Conservation (phyloP, 2,888 invertebrate species). For the Esperia sulphurella region DNA sequence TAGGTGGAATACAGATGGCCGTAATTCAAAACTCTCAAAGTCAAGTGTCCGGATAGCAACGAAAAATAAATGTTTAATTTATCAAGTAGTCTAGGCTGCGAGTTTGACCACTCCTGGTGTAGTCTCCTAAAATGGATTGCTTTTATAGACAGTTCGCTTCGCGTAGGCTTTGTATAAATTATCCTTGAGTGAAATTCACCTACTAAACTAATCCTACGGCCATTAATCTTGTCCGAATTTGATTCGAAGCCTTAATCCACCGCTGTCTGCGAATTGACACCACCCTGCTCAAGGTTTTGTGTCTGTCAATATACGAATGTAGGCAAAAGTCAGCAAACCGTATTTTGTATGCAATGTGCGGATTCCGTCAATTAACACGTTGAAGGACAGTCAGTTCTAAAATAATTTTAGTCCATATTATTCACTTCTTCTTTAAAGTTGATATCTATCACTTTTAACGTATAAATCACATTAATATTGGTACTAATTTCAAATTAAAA, state of each 20-base stretch:
- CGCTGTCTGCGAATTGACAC: neutral
- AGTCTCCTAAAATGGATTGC: neutral
- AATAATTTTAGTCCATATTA: no score
- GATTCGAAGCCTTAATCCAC: neutral
- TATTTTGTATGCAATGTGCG: neutral
- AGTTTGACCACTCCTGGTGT: neutral
- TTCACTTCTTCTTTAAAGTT: no score
- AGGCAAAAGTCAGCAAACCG: neutral
- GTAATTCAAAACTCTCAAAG: no score
- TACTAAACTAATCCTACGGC: neutral
- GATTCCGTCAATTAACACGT: no score
- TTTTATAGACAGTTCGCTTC: neutral
- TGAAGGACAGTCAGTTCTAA: no score
- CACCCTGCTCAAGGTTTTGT: neutral
- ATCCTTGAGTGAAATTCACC: neutral
- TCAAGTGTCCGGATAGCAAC: no score
- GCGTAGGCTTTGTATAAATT: conserved; percentile 1
- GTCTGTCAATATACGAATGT: neutral
- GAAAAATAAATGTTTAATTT: no score
- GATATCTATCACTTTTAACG: no score
- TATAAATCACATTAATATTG: no score
- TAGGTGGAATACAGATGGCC: no score
- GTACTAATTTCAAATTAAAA: no score
- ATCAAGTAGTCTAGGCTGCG: no score
- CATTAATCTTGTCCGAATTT: neutral